Base-by-base conservation (phyloP, 2,113 vertebrate genomes). In the Propithecus coquereli region DNA sequence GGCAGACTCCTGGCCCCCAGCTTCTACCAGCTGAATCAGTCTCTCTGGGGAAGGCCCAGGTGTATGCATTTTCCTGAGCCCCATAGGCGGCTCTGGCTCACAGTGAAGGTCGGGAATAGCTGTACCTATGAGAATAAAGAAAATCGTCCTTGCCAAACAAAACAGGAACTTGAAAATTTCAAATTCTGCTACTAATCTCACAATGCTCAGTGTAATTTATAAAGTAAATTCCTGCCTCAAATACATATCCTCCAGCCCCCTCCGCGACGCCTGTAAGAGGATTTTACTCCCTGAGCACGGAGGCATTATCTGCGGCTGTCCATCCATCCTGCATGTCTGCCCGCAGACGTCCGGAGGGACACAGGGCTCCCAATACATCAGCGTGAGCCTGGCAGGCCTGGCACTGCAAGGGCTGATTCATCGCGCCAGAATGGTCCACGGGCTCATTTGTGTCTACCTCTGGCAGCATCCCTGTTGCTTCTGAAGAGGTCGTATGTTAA, bases 161-260 rank as follows among this genome's bases (percentile, higher is more conserved):
- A 92, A 45, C 27, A 93, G 45, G 25, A 87, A 45, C 34, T 80
- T 76, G 32, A 63, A 83, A 91, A 82, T 66, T 84, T 18, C 52
- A 93, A 85, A 83, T 54, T 74, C 52, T 84, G 54, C 32, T 87
- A 54, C 27, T 85, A 65, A 92, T 66, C 77, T 52, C 10, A 63
- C 81, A 77, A 65, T 1, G 5, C n/a, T 94, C 63, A 40, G 23
- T 71, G 30, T 82, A 73, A 94, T 83, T 74, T 85, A 89, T 80
- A 91, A 84, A 91, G 40, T 79, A 76, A 84, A 94, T 93, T 88
- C 20, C 17, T 93, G 23, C 74, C 70, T 87, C 20, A 90, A 71
- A 76, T 59, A 88, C 63, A 84, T 90, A 73, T 90, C 23, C 57
- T 87, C 23, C 17, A 30, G 34, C 17, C 34, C 47, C 61, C 27